phyloP scores from a whole-genome alignment of 2,113 vertebrate genomes.

The Grus americana region DNA sequence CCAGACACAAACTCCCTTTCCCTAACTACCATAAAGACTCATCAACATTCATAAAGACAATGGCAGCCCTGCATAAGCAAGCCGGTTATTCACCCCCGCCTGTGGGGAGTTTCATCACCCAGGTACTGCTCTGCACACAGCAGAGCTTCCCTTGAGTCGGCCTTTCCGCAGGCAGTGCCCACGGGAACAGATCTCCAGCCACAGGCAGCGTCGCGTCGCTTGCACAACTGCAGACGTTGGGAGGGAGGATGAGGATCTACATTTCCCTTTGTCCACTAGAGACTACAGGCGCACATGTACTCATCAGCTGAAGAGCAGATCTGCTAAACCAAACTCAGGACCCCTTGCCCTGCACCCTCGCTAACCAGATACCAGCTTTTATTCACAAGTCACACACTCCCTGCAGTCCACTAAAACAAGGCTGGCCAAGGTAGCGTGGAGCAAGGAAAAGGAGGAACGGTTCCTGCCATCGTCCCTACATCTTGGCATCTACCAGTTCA shows the following conservation, averaged over 20 bases:
- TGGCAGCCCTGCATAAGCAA: constrained; percentile 71
- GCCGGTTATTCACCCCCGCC: constrained; percentile 72
- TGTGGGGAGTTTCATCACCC: constrained; percentile 81
- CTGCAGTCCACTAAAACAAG: background rate
- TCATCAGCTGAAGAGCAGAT: background rate
- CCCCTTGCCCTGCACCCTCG: background rate
- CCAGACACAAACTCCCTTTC: background rate
- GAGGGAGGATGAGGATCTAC: constrained; percentile 1
- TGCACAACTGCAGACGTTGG: constrained; percentile 13
- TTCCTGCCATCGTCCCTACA: background rate
- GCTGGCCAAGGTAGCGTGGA: background rate
- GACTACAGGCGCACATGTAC: background rate
- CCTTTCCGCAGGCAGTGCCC: constrained; percentile 78
- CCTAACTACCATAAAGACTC: constrained; percentile 35
- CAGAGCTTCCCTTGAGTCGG: constrained; percentile 84
- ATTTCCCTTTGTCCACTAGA: constrained; percentile 3
- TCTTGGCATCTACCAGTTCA: background rate
- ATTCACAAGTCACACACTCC: background rate
- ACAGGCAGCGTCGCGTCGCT: constrained; percentile 36
- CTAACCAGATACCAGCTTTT: background rate
- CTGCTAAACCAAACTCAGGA: constrained; percentile 9
- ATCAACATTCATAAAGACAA: constrained; percentile 46
- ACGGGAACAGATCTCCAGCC: constrained; percentile 75
- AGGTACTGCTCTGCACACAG: constrained; percentile 71
- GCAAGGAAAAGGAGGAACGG: background rate